Percentiles rank a stretch among this genome's conserved stretches.
Conservation (phyloP, 1,140 invertebrate species). For the Musca domestica region DNA sequence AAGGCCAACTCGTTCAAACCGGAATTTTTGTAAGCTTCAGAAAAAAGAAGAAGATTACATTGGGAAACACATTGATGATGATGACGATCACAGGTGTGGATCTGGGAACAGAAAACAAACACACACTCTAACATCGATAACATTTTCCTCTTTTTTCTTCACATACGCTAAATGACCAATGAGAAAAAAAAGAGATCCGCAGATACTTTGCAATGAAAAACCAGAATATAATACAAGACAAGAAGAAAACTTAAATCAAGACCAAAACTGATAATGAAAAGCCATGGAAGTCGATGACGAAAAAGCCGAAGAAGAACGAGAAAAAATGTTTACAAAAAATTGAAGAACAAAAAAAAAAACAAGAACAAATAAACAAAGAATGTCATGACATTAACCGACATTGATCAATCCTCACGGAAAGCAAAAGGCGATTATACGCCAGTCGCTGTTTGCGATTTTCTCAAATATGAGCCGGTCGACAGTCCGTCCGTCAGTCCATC, state of each 20-base stretch:
- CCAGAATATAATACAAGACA: neutral
- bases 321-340: no score
- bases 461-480: no score
- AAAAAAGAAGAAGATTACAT: no score
- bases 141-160: neutral
- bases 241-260: neutral
- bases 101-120: neutral
- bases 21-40: no score
- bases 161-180: neutral
- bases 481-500: no score
- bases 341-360: neutral
- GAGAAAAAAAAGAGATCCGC: no score
- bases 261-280: constrained; percentile 8
- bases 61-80: constrained; percentile 3
- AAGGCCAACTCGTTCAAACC: no score
- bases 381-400: constrained; percentile 4
- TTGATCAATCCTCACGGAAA: constrained; percentile 15
- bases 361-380: no score
- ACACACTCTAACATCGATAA: neutral
- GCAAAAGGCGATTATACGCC: constrained; percentile 4
- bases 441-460: no score
- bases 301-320: neutral
- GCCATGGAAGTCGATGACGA: neutral
- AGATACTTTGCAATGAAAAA: no score
- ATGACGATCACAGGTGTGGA: constrained; percentile 16